phyloP scores from a whole-genome alignment of 64 coral and sea anemone genomes.

The Porites lutea region DNA sequence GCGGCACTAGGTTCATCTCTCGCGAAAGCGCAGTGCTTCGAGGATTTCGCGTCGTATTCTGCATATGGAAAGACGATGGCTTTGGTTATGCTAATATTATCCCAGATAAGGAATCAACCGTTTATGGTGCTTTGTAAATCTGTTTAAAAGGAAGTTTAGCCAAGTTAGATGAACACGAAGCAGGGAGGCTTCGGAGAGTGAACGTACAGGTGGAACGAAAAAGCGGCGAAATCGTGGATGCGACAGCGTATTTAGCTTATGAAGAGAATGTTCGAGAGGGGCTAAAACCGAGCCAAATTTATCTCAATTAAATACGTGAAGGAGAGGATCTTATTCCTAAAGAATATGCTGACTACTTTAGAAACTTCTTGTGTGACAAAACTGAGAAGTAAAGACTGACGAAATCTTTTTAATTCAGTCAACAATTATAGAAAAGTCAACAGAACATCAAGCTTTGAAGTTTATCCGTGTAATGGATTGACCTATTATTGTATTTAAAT shows the following conservation, averaged over 20 bases:
- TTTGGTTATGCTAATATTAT: slow-evolving; percentile 46
- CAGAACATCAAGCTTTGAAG: no score
- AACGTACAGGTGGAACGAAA: slow-evolving; percentile 33
- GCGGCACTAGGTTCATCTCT: slow-evolving; percentile 18
- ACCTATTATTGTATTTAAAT: no score
- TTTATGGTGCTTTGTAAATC: slow-evolving; percentile 68
- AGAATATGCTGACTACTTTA: slow-evolving; percentile 42
- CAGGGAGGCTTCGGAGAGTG: slow-evolving; percentile 33
- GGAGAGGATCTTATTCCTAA: slow-evolving; percentile 62
- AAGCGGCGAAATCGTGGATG: slow-evolving; percentile 56
- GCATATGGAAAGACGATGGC: slow-evolving; percentile 38
- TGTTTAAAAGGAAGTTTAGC: neutral
- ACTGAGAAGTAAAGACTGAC: neutral
- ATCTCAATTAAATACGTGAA: slow-evolving; percentile 65
- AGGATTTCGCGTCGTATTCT: slow-evolving; percentile 51
- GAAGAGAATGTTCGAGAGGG: slow-evolving; percentile 34
- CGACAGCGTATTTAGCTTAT: slow-evolving; percentile 44
- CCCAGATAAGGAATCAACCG: slow-evolving; percentile 22
- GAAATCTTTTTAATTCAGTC: no score
- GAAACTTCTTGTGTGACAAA: slow-evolving; percentile 39
- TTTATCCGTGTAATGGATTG: no score
- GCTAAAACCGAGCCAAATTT: slow-evolving; percentile 55
- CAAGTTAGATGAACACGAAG: slow-evolving; percentile 29
- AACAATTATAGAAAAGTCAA: no score
- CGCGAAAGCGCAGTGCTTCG: slow-evolving; percentile 48